Evolutionary conservation across 2,888 invertebrate genomes (phyloP).

Genomic region (Eupithecia abbreviata): DNA sequence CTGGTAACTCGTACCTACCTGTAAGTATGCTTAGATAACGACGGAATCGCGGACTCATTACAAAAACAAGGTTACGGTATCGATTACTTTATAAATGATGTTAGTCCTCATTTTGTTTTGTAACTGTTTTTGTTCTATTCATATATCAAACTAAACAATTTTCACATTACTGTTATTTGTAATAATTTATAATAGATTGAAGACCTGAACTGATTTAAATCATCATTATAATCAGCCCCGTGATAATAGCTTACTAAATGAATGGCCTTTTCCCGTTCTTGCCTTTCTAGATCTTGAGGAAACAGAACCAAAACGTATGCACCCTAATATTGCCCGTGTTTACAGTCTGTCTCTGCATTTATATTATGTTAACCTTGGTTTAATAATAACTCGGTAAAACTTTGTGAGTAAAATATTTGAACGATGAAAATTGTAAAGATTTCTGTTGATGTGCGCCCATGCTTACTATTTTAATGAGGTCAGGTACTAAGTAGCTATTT

Average conservation of each 20-base stretch:
- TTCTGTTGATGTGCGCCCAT: constrained; percentile 47
- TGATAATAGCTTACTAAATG: too few species aligned
- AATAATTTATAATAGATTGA: background rate
- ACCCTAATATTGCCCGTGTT: background rate
- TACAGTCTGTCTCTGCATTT: background rate
- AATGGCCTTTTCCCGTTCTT: background rate
- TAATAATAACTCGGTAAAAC: background rate
- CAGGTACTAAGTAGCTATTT: constrained; percentile 24
- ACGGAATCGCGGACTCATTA: background rate
- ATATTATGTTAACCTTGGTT: background rate
- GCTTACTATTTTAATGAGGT: constrained; percentile 53
- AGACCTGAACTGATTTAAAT: background rate
- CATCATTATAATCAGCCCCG: too few species aligned
- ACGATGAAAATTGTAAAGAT: constrained; percentile 40
- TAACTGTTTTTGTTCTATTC: background rate
- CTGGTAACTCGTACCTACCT: background rate
- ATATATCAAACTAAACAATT: background rate
- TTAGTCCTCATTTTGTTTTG: background rate
- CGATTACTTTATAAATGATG: constrained; percentile 9
- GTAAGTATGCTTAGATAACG: constrained; percentile 8
- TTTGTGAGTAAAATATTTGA: constrained; percentile 28
- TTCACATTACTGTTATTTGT: background rate
- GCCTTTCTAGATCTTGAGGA: background rate
- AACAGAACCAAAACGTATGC: background rate
- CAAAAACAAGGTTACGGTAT: background rate